Conservation (phyloP, 2,888 invertebrate genomes). For the Agrotis puta region DNA sequence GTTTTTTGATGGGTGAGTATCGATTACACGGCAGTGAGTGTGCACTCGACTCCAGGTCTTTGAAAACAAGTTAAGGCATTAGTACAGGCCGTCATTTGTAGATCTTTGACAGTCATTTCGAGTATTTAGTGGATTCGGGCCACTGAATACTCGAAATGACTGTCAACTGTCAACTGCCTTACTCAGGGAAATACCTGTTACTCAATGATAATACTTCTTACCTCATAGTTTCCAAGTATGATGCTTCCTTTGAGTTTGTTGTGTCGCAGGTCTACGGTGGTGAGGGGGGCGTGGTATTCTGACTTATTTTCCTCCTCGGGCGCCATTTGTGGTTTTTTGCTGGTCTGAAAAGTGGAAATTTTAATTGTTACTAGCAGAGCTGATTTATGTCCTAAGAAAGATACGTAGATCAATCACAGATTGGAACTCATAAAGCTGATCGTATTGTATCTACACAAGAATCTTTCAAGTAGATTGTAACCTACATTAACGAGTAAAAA, state of each 20-base stretch:
- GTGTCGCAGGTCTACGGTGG: constrained; percentile 94
- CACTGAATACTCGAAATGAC: too few relatives aligned
- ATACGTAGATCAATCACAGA: background rate
- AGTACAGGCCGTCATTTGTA: background rate
- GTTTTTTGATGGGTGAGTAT: background rate
- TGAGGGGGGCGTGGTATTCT: constrained; percentile 90
- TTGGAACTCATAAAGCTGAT: too few relatives aligned
- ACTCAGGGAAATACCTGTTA: background rate
- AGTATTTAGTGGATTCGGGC: too few relatives aligned
- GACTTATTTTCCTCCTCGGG: constrained; percentile 82
- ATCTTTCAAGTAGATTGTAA: too few relatives aligned
- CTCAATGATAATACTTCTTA: constrained; percentile 81
- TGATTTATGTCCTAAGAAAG: background rate
- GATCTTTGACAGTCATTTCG: background rate
- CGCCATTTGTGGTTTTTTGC: constrained; percentile 76
- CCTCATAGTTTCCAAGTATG: constrained; percentile 96
- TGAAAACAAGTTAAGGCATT: background rate
- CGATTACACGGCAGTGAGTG: too few relatives aligned
- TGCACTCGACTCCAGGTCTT: background rate
- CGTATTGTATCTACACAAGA: too few relatives aligned
- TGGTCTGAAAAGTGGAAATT: constrained; percentile 72
- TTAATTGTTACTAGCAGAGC: background rate
- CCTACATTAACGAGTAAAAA: too few relatives aligned
- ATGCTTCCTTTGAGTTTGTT: constrained; percentile 96
- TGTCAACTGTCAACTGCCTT: background rate